Base-by-base conservation (phyloP, 2,797 vertebrate species). In the Neoniphon sammara region DNA sequence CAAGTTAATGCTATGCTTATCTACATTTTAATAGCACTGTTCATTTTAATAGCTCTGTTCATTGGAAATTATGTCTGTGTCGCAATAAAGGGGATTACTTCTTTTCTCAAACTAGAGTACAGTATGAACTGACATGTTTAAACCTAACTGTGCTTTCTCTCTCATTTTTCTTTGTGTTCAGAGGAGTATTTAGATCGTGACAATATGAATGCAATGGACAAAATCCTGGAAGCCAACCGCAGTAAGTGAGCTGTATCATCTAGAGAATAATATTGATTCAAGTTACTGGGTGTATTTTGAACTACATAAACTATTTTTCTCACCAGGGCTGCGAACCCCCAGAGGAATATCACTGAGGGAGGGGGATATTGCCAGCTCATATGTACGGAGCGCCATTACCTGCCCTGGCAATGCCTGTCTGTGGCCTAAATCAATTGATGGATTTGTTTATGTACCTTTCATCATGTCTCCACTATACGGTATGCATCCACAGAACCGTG, bases 401-500 rank as follows among this genome's bases (percentile, higher is more conserved):
- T 97, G 96, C 62, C 83, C 92, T 0, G 88, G 78, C 11, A 94
- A 94, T 9, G 39, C 87, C 0, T 97, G 96, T 81, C 85, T 92
- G 12, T 97, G 96, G 96, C 93, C 94, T 5, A 96, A 93, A 83
- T 93, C 96, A 9, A 88, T 94, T 0, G 94, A 96, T 63, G 96
- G 96, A 65, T 94, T 93, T 70, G 95, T 96, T 70, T 95, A 93
- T 10, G 75, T 96, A 1, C 95, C 96, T 0, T 96, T 92, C 66
- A 89, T 91, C 18, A 46, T 96, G 47, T 95, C 95, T 56, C 91
- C 94, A 49, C 6, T 92, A 15, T 97, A 96, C 0, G 94, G 96
- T 96, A 83, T 20, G 90, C 87, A 56, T 65, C 11, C 55, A 47
- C 56, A 59, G 12, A 8, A 14, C 14, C 9, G 39, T 11, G 0